These are phyloP conservation scores for Drosophila pseudotakahashii DNA, from an alignment of 2,888 invertebrate species.

Conservation along the genomic window DNA sequence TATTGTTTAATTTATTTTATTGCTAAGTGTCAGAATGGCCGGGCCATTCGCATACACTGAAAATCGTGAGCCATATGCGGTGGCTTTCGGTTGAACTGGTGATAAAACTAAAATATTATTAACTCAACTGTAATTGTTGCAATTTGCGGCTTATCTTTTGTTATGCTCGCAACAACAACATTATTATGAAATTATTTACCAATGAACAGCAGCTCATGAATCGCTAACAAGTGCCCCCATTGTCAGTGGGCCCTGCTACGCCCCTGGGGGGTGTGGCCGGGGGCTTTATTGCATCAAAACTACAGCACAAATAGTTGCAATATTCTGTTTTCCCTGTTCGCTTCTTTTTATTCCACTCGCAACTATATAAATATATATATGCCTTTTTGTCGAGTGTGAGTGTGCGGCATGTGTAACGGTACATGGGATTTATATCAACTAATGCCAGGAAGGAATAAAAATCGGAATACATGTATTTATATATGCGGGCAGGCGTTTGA, in stretches of 20 bases:
- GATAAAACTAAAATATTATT: slow-evolving; percentile 62
- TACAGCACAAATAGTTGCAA: slow-evolving; percentile 69
- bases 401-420: slow-evolving; percentile 47
- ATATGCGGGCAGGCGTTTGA: slow-evolving; percentile 11
- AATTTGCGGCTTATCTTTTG: slow-evolving; percentile 72
- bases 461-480: slow-evolving; percentile 28
- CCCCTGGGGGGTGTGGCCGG: neutral
- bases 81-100: neutral
- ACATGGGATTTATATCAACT: slow-evolving; percentile 48
- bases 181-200: slow-evolving; percentile 80
- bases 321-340: slow-evolving; percentile 44
- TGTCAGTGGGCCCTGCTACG: slow-evolving; percentile 5
- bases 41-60: slow-evolving; percentile 26
- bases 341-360: slow-evolving; percentile 37
- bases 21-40: slow-evolving; percentile 65
- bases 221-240: slow-evolving; percentile 64
- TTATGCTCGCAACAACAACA: slow-evolving; percentile 74
- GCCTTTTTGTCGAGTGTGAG: slow-evolving; percentile 27
- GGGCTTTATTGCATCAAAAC: slow-evolving; percentile 51
- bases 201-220: slow-evolving; percentile 79
- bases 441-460: slow-evolving; percentile 44
- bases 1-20: slow-evolving; percentile 80
- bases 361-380: slow-evolving; percentile 41
- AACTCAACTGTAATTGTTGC: slow-evolving; percentile 75
- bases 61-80: neutral